Percentiles rank a stretch among this genome's conserved stretches.
phyloP scores from a whole-genome alignment of 2,888 invertebrate species.

The Trypoxylon attenuatum region DNA sequence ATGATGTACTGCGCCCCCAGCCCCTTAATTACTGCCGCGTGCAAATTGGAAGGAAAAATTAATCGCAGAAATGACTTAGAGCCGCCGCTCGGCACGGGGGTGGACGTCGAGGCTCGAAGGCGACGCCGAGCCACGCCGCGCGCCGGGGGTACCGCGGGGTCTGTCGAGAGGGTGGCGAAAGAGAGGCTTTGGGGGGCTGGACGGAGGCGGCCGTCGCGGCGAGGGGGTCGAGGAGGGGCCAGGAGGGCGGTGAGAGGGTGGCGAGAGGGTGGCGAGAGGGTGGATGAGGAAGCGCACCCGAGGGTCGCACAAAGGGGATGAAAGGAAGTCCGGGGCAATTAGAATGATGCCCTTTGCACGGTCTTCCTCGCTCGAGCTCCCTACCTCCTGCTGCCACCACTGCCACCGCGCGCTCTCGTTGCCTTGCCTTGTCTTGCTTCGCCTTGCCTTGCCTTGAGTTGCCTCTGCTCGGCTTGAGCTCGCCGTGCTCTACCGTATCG shows the following conservation, averaged over 20 bases:
- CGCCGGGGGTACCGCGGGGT: too few species aligned
- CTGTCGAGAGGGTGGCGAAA: constrained; percentile 61
- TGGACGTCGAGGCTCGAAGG: constrained; percentile 50
- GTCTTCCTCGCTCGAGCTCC: constrained; percentile 55
- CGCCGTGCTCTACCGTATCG: background rate
- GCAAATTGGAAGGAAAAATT: constrained; percentile 76
- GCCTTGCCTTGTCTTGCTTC: constrained; percentile 12
- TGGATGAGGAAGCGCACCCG: constrained; percentile 71
- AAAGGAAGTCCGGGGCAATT: constrained; percentile 75
- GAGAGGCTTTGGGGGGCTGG: constrained; percentile 70
- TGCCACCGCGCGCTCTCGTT: constrained; percentile 6
- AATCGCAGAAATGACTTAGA: constrained; percentile 75
- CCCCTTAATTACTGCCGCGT: constrained; percentile 75
- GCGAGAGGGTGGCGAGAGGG: constrained; percentile 45
- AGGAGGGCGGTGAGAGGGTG: constrained; percentile 50
- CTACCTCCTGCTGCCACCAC: constrained; percentile 10
- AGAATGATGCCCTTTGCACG: constrained; percentile 73
- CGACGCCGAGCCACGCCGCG: constrained; percentile 27
- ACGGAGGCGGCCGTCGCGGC: constrained; percentile 67
- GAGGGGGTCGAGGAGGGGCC: constrained; percentile 66
- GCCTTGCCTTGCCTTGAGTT: background rate
- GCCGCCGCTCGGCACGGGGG: constrained; percentile 58
- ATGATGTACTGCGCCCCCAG: constrained; percentile 69
- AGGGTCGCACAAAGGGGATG: constrained; percentile 73
- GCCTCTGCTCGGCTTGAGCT: background rate